Conservation (phyloP, 2,113 vertebrate genomes). For the Polypterus bichir region DNA sequence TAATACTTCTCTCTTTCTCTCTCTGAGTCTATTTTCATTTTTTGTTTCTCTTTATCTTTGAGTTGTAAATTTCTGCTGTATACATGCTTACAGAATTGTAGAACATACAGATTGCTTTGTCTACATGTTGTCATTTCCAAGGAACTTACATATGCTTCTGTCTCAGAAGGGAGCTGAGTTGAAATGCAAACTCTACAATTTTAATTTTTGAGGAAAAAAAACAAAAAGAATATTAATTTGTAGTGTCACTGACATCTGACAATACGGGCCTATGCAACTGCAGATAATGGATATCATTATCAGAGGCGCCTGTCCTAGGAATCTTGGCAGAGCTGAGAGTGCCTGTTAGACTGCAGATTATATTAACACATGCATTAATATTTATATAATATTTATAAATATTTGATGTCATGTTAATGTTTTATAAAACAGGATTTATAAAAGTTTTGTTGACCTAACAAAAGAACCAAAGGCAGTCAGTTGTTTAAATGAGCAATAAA, state of each 20-base stretch:
- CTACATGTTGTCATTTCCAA: not conserved
- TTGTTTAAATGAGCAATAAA: not conserved
- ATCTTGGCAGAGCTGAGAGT: conserved; percentile 68
- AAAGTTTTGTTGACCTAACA: conserved; percentile 54
- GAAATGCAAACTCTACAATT: not conserved
- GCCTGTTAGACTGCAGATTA: conserved; percentile 68
- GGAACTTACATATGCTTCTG: not conserved
- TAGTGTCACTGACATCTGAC: not conserved
- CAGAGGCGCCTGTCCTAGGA: conserved; percentile 60
- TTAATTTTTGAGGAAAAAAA: conserved; percentile 1
- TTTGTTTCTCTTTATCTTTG: no score
- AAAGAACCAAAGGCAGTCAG: conserved; percentile 17
- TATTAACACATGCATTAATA: conserved; percentile 79
- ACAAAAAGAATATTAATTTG: conserved; percentile 5
- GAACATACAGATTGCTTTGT: not conserved
- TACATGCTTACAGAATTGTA: not conserved
- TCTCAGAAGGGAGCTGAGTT: conserved; percentile 3
- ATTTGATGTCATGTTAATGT: conserved; percentile 75
- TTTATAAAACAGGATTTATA: conserved; percentile 71
- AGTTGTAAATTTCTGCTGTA: no score
- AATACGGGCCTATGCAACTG: conserved; percentile 48
- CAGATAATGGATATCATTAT: conserved; percentile 76
- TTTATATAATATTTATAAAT: conserved; percentile 87
- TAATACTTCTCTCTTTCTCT: no score
- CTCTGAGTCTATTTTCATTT: no score